phyloP scores from a whole-genome alignment of 2,113 vertebrate species.

The Oreotrochilus melanogaster region DNA sequence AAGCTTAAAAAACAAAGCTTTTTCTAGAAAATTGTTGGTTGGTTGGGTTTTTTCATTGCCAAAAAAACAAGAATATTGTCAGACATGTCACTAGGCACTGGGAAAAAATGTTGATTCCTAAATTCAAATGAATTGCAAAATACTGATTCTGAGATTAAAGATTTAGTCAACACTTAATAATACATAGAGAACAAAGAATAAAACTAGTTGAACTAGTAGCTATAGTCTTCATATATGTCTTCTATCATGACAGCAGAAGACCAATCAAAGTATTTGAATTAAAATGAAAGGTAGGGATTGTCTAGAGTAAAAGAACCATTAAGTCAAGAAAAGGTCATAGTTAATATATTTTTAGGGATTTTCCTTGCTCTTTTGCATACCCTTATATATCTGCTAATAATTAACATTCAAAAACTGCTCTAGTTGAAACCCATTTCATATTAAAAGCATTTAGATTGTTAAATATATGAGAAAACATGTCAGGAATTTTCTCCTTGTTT shows the following conservation, averaged over 20 bases:
- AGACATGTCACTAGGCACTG: neutral
- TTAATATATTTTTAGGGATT: neutral
- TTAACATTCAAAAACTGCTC: neutral
- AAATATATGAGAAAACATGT: neutral
- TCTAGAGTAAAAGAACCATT: neutral
- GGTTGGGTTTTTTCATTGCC: neutral
- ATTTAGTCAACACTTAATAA: neutral
- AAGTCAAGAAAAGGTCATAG: neutral
- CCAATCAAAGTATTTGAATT: constrained; percentile 12
- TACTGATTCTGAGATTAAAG: neutral
- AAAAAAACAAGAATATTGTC: neutral
- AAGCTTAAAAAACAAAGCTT: neutral
- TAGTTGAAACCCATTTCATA: neutral
- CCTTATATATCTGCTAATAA: neutral
- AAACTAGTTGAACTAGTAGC: neutral
- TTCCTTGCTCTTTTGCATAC: neutral
- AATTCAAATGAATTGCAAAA: neutral
- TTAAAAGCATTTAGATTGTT: neutral
- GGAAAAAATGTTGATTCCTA: neutral
- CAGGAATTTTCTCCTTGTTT: constrained; percentile 7
- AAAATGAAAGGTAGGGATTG: neutral
- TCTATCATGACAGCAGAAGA: neutral
- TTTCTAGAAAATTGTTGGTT: neutral
- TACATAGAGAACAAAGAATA: neutral
- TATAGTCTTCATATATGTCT: neutral